Base-by-base conservation (phyloP, 37 sponge, comb jelly and placozoan species). In the Beroe ovata region DNA sequence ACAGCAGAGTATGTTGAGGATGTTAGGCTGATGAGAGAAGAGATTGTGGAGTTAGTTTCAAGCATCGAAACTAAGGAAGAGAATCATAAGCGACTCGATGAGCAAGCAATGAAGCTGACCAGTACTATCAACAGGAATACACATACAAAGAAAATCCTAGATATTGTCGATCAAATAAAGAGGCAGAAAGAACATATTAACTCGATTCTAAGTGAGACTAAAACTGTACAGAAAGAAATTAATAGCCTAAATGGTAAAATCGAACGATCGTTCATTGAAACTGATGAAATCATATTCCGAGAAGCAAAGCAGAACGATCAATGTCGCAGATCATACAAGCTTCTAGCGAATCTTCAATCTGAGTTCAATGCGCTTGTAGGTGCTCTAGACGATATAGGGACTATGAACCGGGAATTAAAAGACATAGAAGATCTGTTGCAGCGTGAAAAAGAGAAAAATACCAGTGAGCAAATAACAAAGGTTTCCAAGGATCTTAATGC, bases 281-380 rank as follows among this genome's bases (percentile, higher is more conserved):
- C 84, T 11, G 84, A 77, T 40, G 84, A 77, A 35, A 77, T 77
- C 1, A 77, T 77, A 37, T 77, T 77, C 47, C 41, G 47, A 40
- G 84, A 77, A 21, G 84, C 84, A 39, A 77, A 77, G 54, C 21
- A 77, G n/a, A 77, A 77, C 28, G 84, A 77, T n/a, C 84, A 42
- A 21, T 77, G 84, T 36, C 26, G 54, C 8, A 39, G 41, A 77
- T 30, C 84, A 21, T 77, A 77, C 21, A 77, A 77, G 28, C 84
- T 77, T 40, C 47, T 77, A 4, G 84, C 84, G 1, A 77, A 77
- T 35, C 54, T 77, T n/a, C 84, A 77, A 41, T 77, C 84, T 28
- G 84, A 77, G 84, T 77, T 77, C 38, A 77, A 77, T 36, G 84
- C 84, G 22, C 84, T 77, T 6, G 84, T 77, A 25, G 54, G 47